Conservation (phyloP, 2,888 invertebrate species). For the Terebella lapidaria region DNA sequence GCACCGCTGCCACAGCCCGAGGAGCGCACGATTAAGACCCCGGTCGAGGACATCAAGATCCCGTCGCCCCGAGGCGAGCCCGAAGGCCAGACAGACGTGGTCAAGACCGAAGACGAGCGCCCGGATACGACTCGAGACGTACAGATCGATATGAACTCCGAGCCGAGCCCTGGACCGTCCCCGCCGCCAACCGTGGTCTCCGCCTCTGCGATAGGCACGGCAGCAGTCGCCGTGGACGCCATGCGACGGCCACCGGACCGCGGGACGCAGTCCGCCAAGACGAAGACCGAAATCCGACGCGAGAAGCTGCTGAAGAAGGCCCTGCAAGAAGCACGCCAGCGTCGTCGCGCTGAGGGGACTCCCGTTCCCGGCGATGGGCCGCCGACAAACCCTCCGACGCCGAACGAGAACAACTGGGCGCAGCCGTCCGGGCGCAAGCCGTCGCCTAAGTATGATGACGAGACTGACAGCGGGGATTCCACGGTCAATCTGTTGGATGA, state of each 20-base stretch:
- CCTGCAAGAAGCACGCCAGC: constrained; percentile 3
- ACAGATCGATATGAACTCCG: neutral
- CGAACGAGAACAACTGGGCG: neutral
- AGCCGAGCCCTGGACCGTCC: neutral
- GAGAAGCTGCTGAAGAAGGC: constrained; percentile 4
- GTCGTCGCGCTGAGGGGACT: neutral
- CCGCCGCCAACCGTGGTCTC: neutral
- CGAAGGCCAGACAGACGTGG: too few species aligned
- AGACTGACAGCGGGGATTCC: constrained; percentile 1
- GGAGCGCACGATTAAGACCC: neutral
- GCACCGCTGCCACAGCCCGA: neutral
- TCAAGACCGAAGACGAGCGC: too few species aligned
- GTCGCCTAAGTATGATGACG: neutral
- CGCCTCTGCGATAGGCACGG: neutral
- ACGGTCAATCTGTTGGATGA: constrained; percentile 4
- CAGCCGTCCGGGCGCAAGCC: neutral
- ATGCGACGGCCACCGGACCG: neutral
- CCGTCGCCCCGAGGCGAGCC: neutral
- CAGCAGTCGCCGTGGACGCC: neutral
- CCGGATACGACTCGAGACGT: neutral
- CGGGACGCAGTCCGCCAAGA: neutral
- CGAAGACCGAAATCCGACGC: neutral
- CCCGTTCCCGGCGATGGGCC: neutral
- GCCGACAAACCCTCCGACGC: neutral
- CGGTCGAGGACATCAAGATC: neutral